Base-by-base conservation (phyloP, 2,797 vertebrate genomes). In the Pangasius djambal region DNA sequence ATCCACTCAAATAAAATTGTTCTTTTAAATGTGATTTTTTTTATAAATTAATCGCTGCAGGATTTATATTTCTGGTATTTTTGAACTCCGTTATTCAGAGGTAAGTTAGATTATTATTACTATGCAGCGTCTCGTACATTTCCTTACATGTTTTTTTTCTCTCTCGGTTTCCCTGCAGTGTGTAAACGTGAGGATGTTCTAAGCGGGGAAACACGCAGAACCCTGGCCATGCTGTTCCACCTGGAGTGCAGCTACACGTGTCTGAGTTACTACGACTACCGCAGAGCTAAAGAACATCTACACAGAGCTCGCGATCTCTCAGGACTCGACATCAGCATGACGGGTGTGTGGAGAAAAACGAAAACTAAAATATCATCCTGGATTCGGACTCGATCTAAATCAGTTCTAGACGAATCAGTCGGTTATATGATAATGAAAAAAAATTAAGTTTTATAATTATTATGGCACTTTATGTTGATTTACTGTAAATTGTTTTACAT, bases 261-360 rank as follows among this genome's bases (percentile, higher is more conserved):
- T 92, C 95, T 99, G 89, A 96, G 95, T 91, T 99, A 98, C 94
- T 99, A 97, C 6, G 97, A 99, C 37, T 98, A 98, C 93, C 95
- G 94, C 92, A 94, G 94, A 65, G 98, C 98, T 91, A 98, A 98
- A 91, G 95, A 97, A 0, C 95, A 97, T 93, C 96, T 99, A 74
- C 92, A 0, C 83, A 92, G 84, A 70, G 97, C 98, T 75, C 96
- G 96, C 92, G 94, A 97, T 69, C 95, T 97, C 65, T 96, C 96
- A 0, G 97, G 95, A 52, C 95, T 99, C 50, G 90, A 95, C 72
- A 92, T 98, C 89, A 96, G 95, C 93, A 94, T 96, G 93, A 97
- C 97, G 98, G 99, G 89, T 0, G 92, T 88, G 74, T 15, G 25
- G 44, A 34, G 34, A 34, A 34, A 34, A 34, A 34, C 34, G 1